Base-by-base conservation (phyloP, 2,888 invertebrate species). In the Amblyjoppa proteus region DNA sequence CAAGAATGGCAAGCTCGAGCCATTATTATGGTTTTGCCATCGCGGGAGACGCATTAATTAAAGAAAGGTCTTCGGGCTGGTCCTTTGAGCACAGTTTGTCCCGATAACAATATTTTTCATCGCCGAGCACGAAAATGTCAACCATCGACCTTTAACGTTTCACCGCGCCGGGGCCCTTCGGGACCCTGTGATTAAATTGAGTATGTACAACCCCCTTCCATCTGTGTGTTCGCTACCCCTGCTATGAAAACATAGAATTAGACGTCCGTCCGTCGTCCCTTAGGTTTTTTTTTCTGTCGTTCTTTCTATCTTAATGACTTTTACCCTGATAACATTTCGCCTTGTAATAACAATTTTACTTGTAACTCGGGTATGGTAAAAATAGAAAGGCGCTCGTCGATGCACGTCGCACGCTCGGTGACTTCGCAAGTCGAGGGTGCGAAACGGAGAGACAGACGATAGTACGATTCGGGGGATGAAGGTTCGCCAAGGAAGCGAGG, bases 171-270 rank as follows among this genome's bases (percentile, higher is more conserved):
- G 85, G 81, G 80, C 87, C 91, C 91, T 89, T 86, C 86, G 90
- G 91, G 89, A 89, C 86, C 61, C 88, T 89, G 91, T 90, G 91
- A 91, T 91, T 90, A 91, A 91, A 91, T 91, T 83, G 88, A 86
- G 79, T 64, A 28, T 34, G 25, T 34, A 34, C 56, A 41, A 20
- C 41, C 20, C 49, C n/a, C 38, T 38, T 45, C 45, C 38, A 34
- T 70, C 38, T 41, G 41, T 41, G 41, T 68, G 41, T 20, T 68
- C 20, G n/a, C 66, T 9, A 38, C 11, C 38, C n/a, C 38, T 13
- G 25, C 51, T 77, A 68, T 28, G 68, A 66, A 77, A 77, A 77
- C 68, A 76, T 49, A 56, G 68, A n/a, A 53, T 76, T 51, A 56
- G 34, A 53, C 51, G 64, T 61, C 31, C 53, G 20, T n/a, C 11